Evolutionary conservation across 2,888 invertebrate species (phyloP), one percentile per base, ranked within the genome.

Genomic region (Noctua janthina): DNA sequence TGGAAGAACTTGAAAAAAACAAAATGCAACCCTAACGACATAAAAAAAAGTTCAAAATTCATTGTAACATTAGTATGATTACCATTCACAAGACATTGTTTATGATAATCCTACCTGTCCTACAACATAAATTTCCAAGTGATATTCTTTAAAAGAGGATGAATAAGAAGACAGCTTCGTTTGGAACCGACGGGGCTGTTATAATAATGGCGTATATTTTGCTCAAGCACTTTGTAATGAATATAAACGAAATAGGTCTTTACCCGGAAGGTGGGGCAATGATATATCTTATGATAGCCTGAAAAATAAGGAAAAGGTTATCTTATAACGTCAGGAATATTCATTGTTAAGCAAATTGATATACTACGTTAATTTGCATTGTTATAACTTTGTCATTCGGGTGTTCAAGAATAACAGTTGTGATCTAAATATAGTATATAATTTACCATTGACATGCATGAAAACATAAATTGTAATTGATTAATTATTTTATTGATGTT

Each of bases 211-310:
- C 49, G 54, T 62, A 85, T 85, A 82, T 76, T 82, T 62, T 82
- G 59, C 39, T 66, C 54, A 78, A 85, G 73, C 54, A 82, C 66
- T 82, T 78, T 82, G 68, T 84, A 76, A 84, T 83, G 73, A 84
- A 84, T 76, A 80, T 70, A 76, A 80, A 79, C 35, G 51, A 71
- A 79, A 80, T 29, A 46, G 10, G 69, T 59, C 17, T 59, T 69
- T 59, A 66, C 35, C 49, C 43, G n/a, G 23, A 23, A 51, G 46
- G 43, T 59, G 43, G n/a, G 20, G 56, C 49, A 59, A 64, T 71
- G 6, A 68, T 43, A 46, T 54, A 69, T 68, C 39, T 56, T 43
- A 66, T n/a, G n/a, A n/a, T 56, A 8, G n/a, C 29, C 51, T 29
- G 15, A 64, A 70, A 64, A 54, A 43, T 43, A 51, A 64, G 23